Conservation (phyloP, 2,888 invertebrate genomes). For the Microchrysa polita region DNA sequence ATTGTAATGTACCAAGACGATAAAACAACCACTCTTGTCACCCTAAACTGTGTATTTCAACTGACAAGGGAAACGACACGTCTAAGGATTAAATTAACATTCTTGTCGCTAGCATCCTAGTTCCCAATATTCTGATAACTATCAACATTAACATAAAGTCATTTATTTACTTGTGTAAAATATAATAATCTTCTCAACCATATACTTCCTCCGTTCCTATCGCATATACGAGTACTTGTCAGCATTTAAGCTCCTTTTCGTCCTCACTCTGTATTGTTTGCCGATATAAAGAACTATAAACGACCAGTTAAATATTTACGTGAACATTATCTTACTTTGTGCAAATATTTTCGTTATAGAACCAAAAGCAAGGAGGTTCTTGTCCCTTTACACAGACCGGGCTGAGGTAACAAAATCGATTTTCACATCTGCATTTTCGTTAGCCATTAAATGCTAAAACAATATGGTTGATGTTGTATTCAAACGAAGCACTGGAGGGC, state of each 20-base stretch:
- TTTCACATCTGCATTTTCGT: slow-evolving; percentile 16
- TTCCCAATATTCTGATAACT: slow-evolving; percentile 9
- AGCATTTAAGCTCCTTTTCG: too few relatives aligned
- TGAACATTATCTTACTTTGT: slow-evolving; percentile 32
- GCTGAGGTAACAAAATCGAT: slow-evolving; percentile 28
- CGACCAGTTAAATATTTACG: slow-evolving; percentile 44
- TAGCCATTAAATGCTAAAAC: too few relatives aligned
- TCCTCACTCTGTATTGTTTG: too few relatives aligned
- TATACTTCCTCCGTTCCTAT: background rate
- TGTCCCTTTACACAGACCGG: slow-evolving; percentile 2
- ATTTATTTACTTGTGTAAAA: background rate
- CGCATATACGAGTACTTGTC: too few relatives aligned
- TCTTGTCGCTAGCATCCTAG: slow-evolving; percentile 12
- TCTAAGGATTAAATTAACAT: slow-evolving; percentile 45
- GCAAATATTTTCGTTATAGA: slow-evolving; percentile 40
- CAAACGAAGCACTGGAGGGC: too few relatives aligned
- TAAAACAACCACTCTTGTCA: too few relatives aligned
- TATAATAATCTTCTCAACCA: background rate
- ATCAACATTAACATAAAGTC: background rate
- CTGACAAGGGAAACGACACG: too few relatives aligned
- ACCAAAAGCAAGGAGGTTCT: background rate
- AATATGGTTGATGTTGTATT: too few relatives aligned
- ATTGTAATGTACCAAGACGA: too few relatives aligned
- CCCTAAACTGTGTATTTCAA: too few relatives aligned
- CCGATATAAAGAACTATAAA: background rate